Conservation (phyloP, 1,140 invertebrate genomes). For the Drosophila ironensis region DNA sequence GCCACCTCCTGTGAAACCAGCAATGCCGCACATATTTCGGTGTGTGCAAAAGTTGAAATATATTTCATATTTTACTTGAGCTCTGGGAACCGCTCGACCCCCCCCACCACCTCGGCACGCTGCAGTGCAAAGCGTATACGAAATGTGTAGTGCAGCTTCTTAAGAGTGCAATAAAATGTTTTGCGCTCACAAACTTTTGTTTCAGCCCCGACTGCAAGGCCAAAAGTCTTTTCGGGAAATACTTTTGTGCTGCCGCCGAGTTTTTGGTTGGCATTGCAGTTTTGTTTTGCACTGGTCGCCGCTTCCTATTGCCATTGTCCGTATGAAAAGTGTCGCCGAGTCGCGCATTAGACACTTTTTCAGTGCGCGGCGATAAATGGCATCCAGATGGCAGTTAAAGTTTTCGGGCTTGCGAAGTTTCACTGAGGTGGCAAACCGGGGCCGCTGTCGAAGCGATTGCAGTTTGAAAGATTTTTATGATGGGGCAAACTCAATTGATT, state of each 20-base stretch:
- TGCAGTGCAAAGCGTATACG: constrained; percentile 55
- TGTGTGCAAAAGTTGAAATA: constrained; percentile 74
- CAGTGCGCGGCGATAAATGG: constrained; percentile 52
- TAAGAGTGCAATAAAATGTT: constrained; percentile 77
- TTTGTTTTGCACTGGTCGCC: constrained; percentile 34
- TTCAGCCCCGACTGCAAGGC: constrained; percentile 41
- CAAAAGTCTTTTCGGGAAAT: constrained; percentile 55
- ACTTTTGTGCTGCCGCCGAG: constrained; percentile 59
- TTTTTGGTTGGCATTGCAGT: constrained; percentile 67
- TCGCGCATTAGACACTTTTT: constrained; percentile 53
- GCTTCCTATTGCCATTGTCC: constrained; percentile 28
- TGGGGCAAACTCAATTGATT: constrained; percentile 39
- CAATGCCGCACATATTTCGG: constrained; percentile 68
- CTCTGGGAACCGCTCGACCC: constrained; percentile 36
- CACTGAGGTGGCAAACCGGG: constrained; percentile 25
- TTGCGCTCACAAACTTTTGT: constrained; percentile 64
- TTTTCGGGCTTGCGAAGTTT: constrained; percentile 30
- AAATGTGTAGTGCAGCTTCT: constrained; percentile 53
- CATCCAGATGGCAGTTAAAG: constrained; percentile 49
- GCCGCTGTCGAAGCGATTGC: constrained; percentile 35
- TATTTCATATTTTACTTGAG: constrained; percentile 79
- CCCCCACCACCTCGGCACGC: not conserved
- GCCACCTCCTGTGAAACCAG: not conserved
- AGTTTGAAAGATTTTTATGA: constrained; percentile 46
- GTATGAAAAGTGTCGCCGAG: constrained; percentile 50